These are phyloP conservation scores for Eubasilissa splendida DNA, from an alignment of 2,888 invertebrate genomes.

Conservation along the genomic window DNA sequence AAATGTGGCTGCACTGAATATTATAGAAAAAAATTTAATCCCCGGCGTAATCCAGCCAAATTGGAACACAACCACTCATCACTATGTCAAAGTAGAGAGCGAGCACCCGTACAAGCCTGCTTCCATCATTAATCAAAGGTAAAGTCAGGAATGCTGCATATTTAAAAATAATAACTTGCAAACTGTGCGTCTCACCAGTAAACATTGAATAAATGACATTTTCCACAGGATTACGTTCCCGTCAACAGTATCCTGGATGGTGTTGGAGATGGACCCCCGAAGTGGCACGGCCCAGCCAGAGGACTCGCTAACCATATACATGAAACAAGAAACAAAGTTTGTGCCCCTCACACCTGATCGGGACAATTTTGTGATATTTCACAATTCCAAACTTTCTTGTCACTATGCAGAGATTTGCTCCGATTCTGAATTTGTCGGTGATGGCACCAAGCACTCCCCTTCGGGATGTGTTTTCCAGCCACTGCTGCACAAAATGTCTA, in stretches of 20 bases:
- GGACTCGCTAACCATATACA: slow-evolving; percentile 82
- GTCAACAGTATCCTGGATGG: slow-evolving; percentile 90
- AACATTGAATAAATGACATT: background rate
- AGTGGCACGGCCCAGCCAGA: slow-evolving; percentile 95
- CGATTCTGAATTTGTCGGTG: slow-evolving; percentile 4
- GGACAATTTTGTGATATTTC: slow-evolving; percentile 5
- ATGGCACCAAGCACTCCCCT: slow-evolving; percentile 11
- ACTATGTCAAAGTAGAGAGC: slow-evolving; percentile 94
- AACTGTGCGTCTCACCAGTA: too few relatives aligned
- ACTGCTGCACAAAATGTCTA: slow-evolving; percentile 67
- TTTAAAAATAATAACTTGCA: too few relatives aligned
- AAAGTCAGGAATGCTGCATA: slow-evolving; percentile 44
- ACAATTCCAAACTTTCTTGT: background rate
- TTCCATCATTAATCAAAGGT: slow-evolving; percentile 87
- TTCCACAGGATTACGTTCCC: slow-evolving; percentile 87
- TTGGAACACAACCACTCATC: slow-evolving; percentile 82
- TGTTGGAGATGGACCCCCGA: slow-evolving; percentile 92
- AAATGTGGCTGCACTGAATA: slow-evolving; percentile 89
- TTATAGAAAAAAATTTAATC: slow-evolving; percentile 68
- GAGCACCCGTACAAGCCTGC: slow-evolving; percentile 97
- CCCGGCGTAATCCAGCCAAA: slow-evolving; percentile 62
- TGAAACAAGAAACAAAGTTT: background rate
- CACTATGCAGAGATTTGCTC: background rate
- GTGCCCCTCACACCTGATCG: slow-evolving; percentile 6
- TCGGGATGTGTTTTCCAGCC: slow-evolving; percentile 54